phyloP scores from a whole-genome alignment of 2,113 vertebrate species.

The Pseudopodoces humilis region DNA sequence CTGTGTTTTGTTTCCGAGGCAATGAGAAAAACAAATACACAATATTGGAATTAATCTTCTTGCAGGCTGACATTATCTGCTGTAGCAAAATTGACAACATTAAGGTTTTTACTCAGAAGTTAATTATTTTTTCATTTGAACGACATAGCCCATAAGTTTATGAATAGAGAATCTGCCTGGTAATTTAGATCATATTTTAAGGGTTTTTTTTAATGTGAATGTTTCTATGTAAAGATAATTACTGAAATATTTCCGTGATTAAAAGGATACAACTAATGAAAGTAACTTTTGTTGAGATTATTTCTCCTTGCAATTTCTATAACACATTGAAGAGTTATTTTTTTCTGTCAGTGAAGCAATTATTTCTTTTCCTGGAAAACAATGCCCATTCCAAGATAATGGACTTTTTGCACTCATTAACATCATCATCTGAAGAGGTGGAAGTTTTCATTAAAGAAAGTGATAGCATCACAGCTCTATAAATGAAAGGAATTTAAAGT shows the following conservation, averaged over 20 bases:
- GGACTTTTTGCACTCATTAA: neutral
- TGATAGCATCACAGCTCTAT: neutral
- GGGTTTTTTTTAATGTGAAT: neutral
- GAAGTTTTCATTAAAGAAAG: neutral
- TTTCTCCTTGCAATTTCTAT: neutral
- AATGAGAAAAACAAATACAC: neutral
- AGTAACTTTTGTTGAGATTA: neutral
- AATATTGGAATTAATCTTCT: neutral
- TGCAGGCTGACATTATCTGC: neutral
- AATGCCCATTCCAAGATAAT: neutral
- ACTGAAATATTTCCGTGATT: neutral
- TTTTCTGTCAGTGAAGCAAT: conserved; percentile 7
- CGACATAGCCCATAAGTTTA: neutral
- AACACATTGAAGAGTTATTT: neutral
- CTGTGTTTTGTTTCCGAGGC: neutral
- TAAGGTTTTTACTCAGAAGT: neutral
- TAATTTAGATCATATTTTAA: neutral
- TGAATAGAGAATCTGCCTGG: neutral
- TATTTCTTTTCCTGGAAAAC: neutral
- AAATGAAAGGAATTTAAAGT: neutral
- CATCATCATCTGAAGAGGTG: neutral
- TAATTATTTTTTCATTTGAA: conserved; percentile 43
- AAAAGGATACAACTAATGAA: conserved; percentile 12
- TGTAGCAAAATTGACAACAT: neutral
- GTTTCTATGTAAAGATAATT: neutral